Evolutionary conservation across 1,140 invertebrate species (phyloP).

Genomic region (Saccostrea cuccullata): DNA sequence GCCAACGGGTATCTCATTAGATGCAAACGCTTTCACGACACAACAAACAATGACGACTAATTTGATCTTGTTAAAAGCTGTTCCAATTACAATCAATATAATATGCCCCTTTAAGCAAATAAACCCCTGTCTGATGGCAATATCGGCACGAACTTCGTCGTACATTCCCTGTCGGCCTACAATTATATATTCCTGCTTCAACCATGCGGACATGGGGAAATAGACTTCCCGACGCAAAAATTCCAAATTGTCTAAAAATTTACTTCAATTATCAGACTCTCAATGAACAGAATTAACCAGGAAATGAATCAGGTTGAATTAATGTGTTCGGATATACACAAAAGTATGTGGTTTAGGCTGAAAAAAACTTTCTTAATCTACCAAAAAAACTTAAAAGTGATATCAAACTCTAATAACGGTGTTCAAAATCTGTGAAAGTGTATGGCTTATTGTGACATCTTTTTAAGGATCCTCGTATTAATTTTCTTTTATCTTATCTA

Average conservation of each 20-base stretch:
- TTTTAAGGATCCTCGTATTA: no score
- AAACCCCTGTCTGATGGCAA: conserved; percentile 18
- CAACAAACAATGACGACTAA: conserved; percentile 36
- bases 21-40: conserved; percentile 28
- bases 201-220: neutral
- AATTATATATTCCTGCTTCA: conserved; percentile 34
- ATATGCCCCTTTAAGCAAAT: conserved; percentile 31
- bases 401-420: no score
- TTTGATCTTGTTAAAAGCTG: conserved; percentile 36
- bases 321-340: no score
- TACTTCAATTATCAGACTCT: neutral
- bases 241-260: neutral
- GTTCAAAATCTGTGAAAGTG: no score
- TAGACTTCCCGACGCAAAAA: neutral
- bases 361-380: no score
- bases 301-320: no score
- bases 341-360: no score
- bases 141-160: conserved; percentile 31
- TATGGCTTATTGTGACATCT: no score
- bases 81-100: conserved; percentile 36
- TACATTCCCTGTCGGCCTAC: neutral
- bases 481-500: no score
- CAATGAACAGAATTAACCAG: no score
- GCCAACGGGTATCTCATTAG: conserved; percentile 19
- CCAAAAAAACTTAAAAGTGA: no score